These are phyloP conservation scores for Noturus placidus DNA, from an alignment of 2,113 vertebrate genomes.

Conservation along the genomic window DNA sequence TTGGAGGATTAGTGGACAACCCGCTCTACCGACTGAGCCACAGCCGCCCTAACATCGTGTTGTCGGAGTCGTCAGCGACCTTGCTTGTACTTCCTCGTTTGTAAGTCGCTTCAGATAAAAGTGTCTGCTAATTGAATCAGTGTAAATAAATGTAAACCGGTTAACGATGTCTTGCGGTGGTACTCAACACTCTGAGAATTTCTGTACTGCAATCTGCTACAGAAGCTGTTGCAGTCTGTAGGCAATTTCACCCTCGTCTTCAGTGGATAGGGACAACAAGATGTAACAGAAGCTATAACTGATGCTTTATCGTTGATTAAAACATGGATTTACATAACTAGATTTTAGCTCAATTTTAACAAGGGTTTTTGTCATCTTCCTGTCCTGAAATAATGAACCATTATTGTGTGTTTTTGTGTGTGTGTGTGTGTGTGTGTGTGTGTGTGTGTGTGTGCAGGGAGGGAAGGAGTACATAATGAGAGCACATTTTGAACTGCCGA, in stretches of 20 bases:
- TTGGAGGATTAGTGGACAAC: no score
- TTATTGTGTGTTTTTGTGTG: slow-evolving; percentile 23
- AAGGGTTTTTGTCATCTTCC: not conserved
- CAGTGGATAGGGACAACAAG: not conserved
- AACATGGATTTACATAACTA: not conserved
- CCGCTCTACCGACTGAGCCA: no score
- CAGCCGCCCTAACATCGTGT: no score
- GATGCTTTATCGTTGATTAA: not conserved
- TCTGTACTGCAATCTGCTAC: not conserved
- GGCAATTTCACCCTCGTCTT: not conserved
- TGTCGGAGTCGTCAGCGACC: no score
- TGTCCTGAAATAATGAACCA: not conserved
- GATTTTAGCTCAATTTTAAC: not conserved
- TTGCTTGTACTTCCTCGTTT: no score
- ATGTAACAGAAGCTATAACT: not conserved
- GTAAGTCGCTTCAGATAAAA: no score
- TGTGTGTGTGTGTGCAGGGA: slow-evolving; percentile 62
- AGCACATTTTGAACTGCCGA: slow-evolving; percentile 79
- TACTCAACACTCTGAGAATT: not conserved
- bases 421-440: slow-evolving; percentile 32
- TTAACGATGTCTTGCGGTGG: not conserved
- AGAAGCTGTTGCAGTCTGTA: not conserved
- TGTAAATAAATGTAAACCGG: not conserved
- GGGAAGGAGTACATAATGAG: slow-evolving; percentile 80
- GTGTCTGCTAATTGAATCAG: no score